Evolutionary conservation across 2,888 invertebrate genomes (phyloP).

Genomic region (Idaea dimidiata): DNA sequence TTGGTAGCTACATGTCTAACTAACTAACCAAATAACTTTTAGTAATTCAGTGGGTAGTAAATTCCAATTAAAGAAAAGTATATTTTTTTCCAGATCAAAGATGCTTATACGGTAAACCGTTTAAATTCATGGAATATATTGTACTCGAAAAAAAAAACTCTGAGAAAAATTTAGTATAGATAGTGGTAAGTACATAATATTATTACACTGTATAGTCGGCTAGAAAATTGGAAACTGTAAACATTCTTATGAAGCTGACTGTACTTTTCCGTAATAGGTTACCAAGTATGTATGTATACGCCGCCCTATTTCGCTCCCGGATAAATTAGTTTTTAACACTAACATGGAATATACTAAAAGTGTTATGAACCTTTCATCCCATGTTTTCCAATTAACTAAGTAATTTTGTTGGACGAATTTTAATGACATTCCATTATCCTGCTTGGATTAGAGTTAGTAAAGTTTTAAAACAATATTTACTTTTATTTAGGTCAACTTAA

Average conservation of each 20-base stretch:
- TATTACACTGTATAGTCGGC: background rate
- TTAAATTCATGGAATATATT: too few relatives aligned
- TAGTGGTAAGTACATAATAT: too few relatives aligned
- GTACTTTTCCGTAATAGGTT: background rate
- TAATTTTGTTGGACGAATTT: constrained; percentile 16
- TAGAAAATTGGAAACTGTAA: background rate
- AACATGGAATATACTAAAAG: constrained; percentile 43
- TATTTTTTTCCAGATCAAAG: too few relatives aligned
- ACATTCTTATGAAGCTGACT: background rate
- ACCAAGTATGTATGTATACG: constrained; percentile 32
- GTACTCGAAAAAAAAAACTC: too few relatives aligned
- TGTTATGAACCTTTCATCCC: constrained; percentile 31
- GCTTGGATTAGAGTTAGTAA: background rate
- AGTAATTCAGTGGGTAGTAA: too few relatives aligned
- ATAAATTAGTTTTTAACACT: constrained; percentile 60
- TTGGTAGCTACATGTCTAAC: too few relatives aligned
- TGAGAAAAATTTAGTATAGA: too few relatives aligned
- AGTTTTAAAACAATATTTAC: background rate
- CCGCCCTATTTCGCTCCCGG: constrained; percentile 38
- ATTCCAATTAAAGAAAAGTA: too few relatives aligned
- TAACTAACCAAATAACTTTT: too few relatives aligned
- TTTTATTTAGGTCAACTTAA: background rate
- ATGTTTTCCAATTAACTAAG: constrained; percentile 33
- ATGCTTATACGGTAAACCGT: too few relatives aligned
- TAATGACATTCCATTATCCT: constrained; percentile 9